Evolutionary conservation across 2,113 vertebrate genomes (phyloP), one percentile per base, ranked within the genome.

Genomic region (Rattus rattus): DNA sequence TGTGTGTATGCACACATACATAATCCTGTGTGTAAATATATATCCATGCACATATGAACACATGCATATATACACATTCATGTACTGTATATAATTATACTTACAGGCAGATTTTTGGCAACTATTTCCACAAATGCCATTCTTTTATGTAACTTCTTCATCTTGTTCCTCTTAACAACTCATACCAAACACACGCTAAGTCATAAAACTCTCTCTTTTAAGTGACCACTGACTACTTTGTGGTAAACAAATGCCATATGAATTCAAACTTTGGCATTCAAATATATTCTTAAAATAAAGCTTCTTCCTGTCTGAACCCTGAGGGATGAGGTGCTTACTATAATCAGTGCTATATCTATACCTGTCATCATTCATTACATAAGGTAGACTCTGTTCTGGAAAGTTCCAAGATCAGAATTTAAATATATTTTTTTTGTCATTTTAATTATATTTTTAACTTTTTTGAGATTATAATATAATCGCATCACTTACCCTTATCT

Each of bases 371-470:
- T 30, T 70, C 43, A 20, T 52, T 88, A 79, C 7, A 30, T 16
- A 85, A 91, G 47, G 11, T 36, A 88, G 69, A 54, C 88, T 91
- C 36, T 80, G 52, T 43, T 94, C 16, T 61, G 54, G 61, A 86
- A 93, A 39, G 11, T 94, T 91, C 28, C 70, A 70, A 94, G 86
- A 79, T 33, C 76, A 87, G 5, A 93, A 93, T 70, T 86, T 86
- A 47, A 90, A 76, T 86, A 43, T 43, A 43, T 43, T 43, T 43
- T 43, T 43, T 43, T 43, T 43, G 17, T 3, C 33, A 69, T 84
- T 86, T 63, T 63, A 84, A 43, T 30, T 85, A 19, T 26, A 28
- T 84, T 63, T 43, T 2, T 43, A 43, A 43, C 43, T 43, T 43
- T 63, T 83, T 63, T 59, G 10, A 83, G 36, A 83, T 61, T 83